Conservation (phyloP, 1,140 invertebrate genomes). For the Drosophila asahinai region DNA sequence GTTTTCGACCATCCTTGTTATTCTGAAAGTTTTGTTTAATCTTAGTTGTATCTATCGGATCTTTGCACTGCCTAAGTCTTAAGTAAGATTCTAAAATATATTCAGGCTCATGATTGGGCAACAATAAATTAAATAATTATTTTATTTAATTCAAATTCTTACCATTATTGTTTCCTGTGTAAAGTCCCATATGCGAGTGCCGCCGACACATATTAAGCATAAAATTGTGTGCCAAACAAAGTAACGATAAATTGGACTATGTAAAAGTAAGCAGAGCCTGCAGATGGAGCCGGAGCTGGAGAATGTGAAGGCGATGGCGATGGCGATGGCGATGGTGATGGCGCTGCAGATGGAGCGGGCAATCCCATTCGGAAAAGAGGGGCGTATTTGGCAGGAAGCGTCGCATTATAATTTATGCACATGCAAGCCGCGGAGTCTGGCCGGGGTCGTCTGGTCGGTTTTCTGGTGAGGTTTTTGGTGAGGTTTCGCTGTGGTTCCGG, state of each 20-base stretch:
- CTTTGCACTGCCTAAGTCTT: too few relatives aligned
- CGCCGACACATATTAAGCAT: slow-evolving; percentile 76
- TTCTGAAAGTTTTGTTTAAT: too few relatives aligned
- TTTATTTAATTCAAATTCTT: neutral
- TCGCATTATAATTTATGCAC: slow-evolving; percentile 79
- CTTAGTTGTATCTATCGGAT: too few relatives aligned
- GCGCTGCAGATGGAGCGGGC: slow-evolving; percentile 19
- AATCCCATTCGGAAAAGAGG: slow-evolving; percentile 45
- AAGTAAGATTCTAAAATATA: too few relatives aligned
- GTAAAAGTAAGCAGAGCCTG: slow-evolving; percentile 55
- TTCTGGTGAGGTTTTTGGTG: slow-evolving; percentile 31
- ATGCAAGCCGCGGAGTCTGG: slow-evolving; percentile 80
- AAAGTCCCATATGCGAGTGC: slow-evolving; percentile 62
- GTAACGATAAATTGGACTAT: slow-evolving; percentile 70
- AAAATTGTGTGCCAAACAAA: slow-evolving; percentile 79
- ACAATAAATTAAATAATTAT: neutral
- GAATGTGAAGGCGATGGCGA: slow-evolving; percentile 10
- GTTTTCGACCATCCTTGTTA: too few relatives aligned
- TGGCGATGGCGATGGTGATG: slow-evolving; percentile 5
- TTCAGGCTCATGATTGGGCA: too few relatives aligned
- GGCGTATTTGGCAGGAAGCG: slow-evolving; percentile 62
- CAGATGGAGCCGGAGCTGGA: slow-evolving; percentile 34
- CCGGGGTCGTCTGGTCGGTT: slow-evolving; percentile 38
- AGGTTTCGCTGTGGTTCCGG: slow-evolving; percentile 10
- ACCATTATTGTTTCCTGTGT: neutral